Conservation (phyloP, 2,888 invertebrate genomes). For the Venusia cambrica region DNA sequence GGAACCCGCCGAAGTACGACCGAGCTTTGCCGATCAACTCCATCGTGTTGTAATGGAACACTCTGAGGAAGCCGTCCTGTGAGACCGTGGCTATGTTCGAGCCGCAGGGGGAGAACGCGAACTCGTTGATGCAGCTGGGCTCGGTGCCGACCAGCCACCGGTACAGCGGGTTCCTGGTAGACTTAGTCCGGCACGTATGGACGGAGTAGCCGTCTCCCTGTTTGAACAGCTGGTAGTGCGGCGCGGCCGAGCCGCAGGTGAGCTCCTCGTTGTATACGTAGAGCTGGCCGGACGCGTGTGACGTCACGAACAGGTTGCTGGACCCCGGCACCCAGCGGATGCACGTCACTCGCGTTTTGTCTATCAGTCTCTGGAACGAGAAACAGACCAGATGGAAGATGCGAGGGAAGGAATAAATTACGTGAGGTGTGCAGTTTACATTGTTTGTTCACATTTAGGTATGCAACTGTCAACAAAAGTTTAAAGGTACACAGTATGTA, state of each 20-base stretch:
- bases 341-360: slow-evolving; percentile 97
- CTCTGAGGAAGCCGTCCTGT: slow-evolving; percentile 96
- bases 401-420: no score
- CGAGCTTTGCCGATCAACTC: slow-evolving; percentile 95
- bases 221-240: slow-evolving; percentile 97
- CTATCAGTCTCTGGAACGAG: slow-evolving; percentile 93
- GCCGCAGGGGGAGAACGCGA: slow-evolving; percentile 97
- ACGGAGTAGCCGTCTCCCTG: slow-evolving; percentile 96
- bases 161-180: slow-evolving; percentile 95
- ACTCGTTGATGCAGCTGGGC: slow-evolving; percentile 94
- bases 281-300: slow-evolving; percentile 97
- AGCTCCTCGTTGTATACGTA: slow-evolving; percentile 99
- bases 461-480: no score
- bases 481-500: no score
- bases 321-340: slow-evolving; percentile 98
- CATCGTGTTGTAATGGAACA: slow-evolving; percentile 98
- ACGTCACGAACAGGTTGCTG: slow-evolving; percentile 94
- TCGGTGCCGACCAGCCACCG: slow-evolving; percentile 91
- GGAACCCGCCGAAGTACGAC: slow-evolving; percentile 98
- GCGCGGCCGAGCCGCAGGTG: slow-evolving; percentile 93
- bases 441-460: no score
- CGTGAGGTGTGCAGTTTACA: no score
- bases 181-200: slow-evolving; percentile 97
- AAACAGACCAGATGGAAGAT: no score
- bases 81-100: slow-evolving; percentile 96